Conservation (phyloP, 2,113 vertebrate species). For the Oncorhynchus clarkii region DNA sequence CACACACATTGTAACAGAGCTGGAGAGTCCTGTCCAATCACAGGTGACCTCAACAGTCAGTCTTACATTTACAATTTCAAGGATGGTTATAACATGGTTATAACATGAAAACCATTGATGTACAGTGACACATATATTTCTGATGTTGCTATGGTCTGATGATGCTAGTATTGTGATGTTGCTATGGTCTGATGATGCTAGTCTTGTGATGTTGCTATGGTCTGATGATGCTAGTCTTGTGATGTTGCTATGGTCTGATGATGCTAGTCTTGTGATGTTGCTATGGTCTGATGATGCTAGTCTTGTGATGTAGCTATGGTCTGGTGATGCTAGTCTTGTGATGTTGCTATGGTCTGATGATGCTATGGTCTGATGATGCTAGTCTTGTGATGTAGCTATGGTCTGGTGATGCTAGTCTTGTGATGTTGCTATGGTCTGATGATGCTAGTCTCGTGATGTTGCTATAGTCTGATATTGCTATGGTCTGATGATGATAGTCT, state of each 20-base stretch:
- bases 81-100: background rate
- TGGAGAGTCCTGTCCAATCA: constrained; percentile 60
- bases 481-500: background rate
- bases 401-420: too few species aligned
- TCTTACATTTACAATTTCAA: constrained; percentile 15
- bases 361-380: background rate
- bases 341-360: background rate
- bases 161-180: background rate
- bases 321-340: background rate
- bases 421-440: background rate
- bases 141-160: background rate
- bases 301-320: background rate
- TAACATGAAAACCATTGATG: background rate
- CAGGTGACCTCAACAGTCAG: constrained; percentile 46
- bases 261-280: background rate
- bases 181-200: background rate
- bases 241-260: background rate
- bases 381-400: background rate
- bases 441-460: background rate
- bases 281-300: background rate
- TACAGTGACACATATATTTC: background rate
- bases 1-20: constrained; percentile 73
- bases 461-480: background rate
- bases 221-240: background rate
- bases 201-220: background rate